A percentile compares a stretch with the other conserved stretches of the same genome.
phyloP scores from a whole-genome alignment of 2,113 vertebrate genomes.

The Lophochroa leadbeateri region DNA sequence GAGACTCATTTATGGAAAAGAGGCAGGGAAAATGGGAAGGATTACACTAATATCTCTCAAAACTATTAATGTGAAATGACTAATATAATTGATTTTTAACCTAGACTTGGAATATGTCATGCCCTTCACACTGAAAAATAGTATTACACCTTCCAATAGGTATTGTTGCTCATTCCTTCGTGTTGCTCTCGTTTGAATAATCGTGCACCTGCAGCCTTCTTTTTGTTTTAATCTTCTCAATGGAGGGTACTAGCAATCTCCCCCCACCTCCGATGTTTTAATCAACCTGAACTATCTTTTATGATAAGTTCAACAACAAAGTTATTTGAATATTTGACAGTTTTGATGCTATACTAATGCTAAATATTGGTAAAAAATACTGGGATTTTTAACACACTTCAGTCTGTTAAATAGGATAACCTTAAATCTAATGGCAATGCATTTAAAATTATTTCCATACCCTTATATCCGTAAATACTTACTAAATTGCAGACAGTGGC shows the following conservation, averaged over 20 bases:
- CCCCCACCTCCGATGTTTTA: neutral
- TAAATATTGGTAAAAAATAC: neutral
- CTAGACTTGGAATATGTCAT: neutral
- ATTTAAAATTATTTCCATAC: neutral
- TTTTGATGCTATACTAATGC: neutral
- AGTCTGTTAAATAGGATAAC: neutral
- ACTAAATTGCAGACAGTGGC: neutral
- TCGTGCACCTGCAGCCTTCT: neutral
- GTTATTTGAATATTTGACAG: neutral
- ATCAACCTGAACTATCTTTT: neutral
- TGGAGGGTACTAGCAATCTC: neutral
- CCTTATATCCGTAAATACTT: neutral
- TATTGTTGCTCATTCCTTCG: neutral
- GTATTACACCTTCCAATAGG: neutral
- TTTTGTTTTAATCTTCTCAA: neutral
- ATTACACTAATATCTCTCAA: neutral
- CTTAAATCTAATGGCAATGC: neutral
- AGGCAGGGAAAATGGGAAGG: neutral
- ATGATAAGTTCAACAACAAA: neutral
- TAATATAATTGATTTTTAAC: neutral
- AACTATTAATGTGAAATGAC: neutral
- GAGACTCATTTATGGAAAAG: neutral
- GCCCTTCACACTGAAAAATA: neutral
- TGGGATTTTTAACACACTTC: neutral
- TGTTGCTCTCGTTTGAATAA: neutral